These are phyloP conservation scores for Blastobasis lacticolella DNA, from an alignment of 2,888 invertebrate genomes.

Conservation along the genomic window DNA sequence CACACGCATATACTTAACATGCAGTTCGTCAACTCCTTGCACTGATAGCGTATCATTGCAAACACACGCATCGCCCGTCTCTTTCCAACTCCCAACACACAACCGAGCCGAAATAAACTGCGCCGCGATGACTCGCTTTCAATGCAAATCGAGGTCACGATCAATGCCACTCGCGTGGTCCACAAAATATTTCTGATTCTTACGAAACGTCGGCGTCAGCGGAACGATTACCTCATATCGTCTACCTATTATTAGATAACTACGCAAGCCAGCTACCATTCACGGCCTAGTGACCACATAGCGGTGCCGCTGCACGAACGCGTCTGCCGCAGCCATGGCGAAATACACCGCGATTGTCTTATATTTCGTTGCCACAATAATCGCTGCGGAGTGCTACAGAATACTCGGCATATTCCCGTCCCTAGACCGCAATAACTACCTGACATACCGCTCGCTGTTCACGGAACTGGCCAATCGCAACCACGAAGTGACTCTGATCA, in stretches of 20 bases:
- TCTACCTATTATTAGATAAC: conserved; percentile 66
- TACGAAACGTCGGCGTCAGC: conserved; percentile 58
- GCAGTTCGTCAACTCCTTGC: no score
- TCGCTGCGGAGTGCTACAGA: conserved; percentile 50
- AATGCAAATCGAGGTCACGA: conserved; percentile 51
- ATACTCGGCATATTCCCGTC: conserved; percentile 73
- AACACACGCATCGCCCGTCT: no score
- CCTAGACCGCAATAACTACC: conserved; percentile 63
- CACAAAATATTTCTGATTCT: conserved; percentile 59
- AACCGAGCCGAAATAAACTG: no score
- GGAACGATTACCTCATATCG: conserved; percentile 63
- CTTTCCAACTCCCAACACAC: no score
- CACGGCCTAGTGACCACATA: conserved; percentile 58
- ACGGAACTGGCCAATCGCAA: conserved; percentile 64
- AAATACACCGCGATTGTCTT: conserved; percentile 36
- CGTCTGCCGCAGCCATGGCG: conserved; percentile 42
- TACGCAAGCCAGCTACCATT: conserved; percentile 48
- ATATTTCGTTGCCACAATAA: conserved; percentile 40
- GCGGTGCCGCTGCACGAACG: conserved; percentile 50
- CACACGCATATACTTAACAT: no score
- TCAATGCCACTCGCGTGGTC: conserved; percentile 45
- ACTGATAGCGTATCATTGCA: no score
- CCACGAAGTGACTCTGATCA: conserved; percentile 71
- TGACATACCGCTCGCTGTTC: conserved; percentile 64
- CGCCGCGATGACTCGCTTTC: conserved; percentile 25